Evolutionary conservation across 2,888 invertebrate species (phyloP).

Genomic region (Pristionchus arcanus): DNA sequence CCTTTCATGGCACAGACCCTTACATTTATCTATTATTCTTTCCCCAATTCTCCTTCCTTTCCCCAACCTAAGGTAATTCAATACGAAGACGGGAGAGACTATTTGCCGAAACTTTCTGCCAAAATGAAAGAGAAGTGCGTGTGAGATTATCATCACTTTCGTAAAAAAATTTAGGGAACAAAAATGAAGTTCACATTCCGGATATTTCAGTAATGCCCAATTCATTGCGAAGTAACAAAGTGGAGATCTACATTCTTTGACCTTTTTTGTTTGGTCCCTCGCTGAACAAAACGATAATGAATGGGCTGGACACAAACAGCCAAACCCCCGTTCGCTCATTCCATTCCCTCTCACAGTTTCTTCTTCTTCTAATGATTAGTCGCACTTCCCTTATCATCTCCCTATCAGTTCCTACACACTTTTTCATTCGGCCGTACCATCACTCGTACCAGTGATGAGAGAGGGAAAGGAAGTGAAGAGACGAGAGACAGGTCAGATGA

Average conservation of each 20-base stretch:
- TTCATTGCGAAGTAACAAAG: no score
- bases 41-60: background rate
- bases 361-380: conserved; percentile 1
- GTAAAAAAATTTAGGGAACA: background rate
- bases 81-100: background rate
- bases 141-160: background rate
- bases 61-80: background rate
- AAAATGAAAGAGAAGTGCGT: background rate
- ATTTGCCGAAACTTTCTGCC: background rate
- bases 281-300: background rate
- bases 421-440: conserved; percentile 4
- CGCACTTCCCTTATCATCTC: conserved; percentile 44
- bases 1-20: background rate
- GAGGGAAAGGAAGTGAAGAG: background rate
- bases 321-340: conserved; percentile 1
- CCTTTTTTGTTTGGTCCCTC: background rate
- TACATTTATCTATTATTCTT: background rate
- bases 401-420: conserved; percentile 43
- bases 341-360: background rate
- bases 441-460: background rate
- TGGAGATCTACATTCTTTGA: background rate
- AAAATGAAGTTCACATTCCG: background rate
- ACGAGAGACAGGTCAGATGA: background rate
- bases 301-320: background rate
- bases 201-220: no score